phyloP scores from a whole-genome alignment of 2,888 invertebrate species.

The Zootermopsis nevadensis region DNA sequence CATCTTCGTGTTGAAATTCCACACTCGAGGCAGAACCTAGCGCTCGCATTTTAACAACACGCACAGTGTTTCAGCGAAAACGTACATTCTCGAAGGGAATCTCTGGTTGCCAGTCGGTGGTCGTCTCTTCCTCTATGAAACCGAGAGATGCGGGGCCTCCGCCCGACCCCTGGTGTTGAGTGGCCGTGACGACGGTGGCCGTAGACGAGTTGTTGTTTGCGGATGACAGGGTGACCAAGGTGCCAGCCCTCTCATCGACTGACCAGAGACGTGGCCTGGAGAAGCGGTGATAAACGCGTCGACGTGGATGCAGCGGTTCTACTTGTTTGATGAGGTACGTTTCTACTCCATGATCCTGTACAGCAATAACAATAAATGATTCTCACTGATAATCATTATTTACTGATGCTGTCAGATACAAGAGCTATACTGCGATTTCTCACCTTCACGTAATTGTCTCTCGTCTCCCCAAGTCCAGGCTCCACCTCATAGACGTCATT shows the following conservation, averaged over 20 bases:
- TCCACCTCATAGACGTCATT: constrained; percentile 94
- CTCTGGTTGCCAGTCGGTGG: constrained; percentile 90
- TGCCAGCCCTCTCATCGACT: constrained; percentile 57
- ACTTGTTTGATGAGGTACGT: constrained; percentile 89
- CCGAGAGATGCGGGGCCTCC: constrained; percentile 62
- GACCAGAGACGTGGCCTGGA: constrained; percentile 60
- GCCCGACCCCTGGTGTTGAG: constrained; percentile 52
- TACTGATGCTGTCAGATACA: no score
- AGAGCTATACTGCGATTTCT: constrained; percentile 24
- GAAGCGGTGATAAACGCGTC: constrained; percentile 55
- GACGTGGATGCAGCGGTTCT: constrained; percentile 72
- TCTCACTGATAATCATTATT: neutral
- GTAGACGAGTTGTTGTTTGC: constrained; percentile 54
- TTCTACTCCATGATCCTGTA: constrained; percentile 79
- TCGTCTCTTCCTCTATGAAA: constrained; percentile 80
- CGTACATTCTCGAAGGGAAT: constrained; percentile 91
- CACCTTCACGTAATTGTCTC: constrained; percentile 83
- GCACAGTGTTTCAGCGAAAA: no score
- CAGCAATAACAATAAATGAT: constrained; percentile 6
- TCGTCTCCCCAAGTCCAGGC: constrained; percentile 85
- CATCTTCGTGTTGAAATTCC: no score
- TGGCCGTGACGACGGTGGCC: constrained; percentile 57
- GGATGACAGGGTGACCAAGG: constrained; percentile 58
- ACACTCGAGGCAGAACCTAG: no score
- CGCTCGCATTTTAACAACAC: no score